Percentiles rank a stretch among this genome's conserved stretches.
These are phyloP conservation scores for Marronus borbonicus DNA, from an alignment of 2,888 invertebrate species.

Conservation along the genomic window DNA sequence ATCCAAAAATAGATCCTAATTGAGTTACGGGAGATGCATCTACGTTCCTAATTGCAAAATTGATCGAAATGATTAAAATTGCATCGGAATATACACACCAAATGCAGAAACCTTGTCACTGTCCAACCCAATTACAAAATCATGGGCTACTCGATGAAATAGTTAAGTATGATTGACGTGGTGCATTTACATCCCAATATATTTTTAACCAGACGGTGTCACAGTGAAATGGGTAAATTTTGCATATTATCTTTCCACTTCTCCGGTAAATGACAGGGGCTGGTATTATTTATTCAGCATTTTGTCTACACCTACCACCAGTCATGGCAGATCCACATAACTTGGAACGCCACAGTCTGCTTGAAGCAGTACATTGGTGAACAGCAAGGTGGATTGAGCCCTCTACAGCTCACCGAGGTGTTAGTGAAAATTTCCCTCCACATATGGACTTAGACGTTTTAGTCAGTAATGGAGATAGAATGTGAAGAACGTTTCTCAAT, in stretches of 20 bases:
- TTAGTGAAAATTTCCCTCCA: conserved; percentile 21
- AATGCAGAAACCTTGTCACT: conserved; percentile 57
- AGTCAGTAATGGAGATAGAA: not conserved
- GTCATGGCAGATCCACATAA: conserved; percentile 42
- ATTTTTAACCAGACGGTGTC: conserved; percentile 59
- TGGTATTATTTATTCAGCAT: conserved; percentile 58
- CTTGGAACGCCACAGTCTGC: conserved; percentile 48
- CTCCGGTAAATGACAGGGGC: conserved; percentile 59
- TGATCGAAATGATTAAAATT: conserved; percentile 48
- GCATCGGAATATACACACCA: conserved; percentile 41
- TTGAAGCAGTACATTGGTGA: conserved; percentile 17
- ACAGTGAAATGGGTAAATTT: conserved; percentile 56
- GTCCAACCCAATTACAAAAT: conserved; percentile 57
- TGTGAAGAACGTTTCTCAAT: too few species aligned
- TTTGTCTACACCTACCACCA: conserved; percentile 52
- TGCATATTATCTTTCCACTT: conserved; percentile 55
- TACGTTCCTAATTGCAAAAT: conserved; percentile 44
- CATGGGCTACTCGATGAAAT: conserved; percentile 55
- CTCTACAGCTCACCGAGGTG: conserved; percentile 11
- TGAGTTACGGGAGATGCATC: conserved; percentile 40
- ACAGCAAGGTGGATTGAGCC: conserved; percentile 29
- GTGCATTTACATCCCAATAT: conserved; percentile 58
- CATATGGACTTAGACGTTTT: not conserved
- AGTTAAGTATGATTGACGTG: conserved; percentile 57
- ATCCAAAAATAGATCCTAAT: conserved; percentile 32